A percentile compares a stretch with the other conserved stretches of the same genome.
Conservation (phyloP, 2,113 vertebrate genomes). For the Caloenas nicobarica region DNA sequence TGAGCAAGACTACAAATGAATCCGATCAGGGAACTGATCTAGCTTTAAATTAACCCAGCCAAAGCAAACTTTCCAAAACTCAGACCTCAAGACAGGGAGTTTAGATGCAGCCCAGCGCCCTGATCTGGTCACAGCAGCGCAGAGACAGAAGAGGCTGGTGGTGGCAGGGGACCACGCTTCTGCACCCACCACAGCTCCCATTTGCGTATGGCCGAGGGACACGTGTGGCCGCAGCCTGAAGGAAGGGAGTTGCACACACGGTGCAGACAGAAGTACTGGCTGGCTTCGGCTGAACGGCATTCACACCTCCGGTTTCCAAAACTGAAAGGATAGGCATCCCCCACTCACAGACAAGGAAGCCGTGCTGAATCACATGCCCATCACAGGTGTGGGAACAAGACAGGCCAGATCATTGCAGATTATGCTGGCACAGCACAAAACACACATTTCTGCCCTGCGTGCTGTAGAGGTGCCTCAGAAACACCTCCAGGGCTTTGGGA, state of each 20-base stretch:
- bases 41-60: neutral
- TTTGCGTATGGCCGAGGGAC: rapidly evolving
- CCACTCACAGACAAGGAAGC: rapidly evolving
- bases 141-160: neutral
- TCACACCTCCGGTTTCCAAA: neutral
- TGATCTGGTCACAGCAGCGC: rapidly evolving
- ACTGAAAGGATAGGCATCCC: neutral
- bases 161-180: rapidly evolving
- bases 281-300: neutral
- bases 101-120: neutral
- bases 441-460: rapidly evolving
- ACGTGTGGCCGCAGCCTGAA: rapidly evolving
- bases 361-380: neutral
- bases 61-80: neutral
- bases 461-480: neutral
- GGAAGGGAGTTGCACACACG: neutral
- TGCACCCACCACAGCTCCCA: rapidly evolving
- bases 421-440: neutral
- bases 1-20: neutral
- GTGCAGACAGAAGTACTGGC: neutral
- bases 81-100: neutral
- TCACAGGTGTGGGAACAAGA: neutral
- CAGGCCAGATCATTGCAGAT: neutral
- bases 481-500: neutral
- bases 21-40: rapidly evolving